Percentiles rank a stretch among this genome's conserved stretches.
Evolutionary conservation across 2,797 vertebrate species (phyloP).

Genomic region (Pseudochaenichthys georgianus): DNA sequence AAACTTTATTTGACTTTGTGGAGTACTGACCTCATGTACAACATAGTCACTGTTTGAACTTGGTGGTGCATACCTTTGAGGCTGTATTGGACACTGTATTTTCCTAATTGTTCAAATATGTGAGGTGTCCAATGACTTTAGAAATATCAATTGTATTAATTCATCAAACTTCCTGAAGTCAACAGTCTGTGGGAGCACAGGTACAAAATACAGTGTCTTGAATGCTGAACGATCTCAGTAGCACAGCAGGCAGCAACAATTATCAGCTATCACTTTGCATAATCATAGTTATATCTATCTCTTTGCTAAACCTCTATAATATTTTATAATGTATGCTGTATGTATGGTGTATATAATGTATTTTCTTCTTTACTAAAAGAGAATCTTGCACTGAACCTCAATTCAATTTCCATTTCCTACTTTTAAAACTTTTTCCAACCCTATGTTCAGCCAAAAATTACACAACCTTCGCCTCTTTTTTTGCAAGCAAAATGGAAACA

Average conservation of each 20-base stretch:
- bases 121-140: not conserved
- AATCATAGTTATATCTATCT: not conserved
- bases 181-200: not conserved
- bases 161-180: not conserved
- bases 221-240: not conserved
- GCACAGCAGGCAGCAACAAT: not conserved
- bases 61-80: not conserved
- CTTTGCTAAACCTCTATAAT: not conserved
- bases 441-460: not conserved
- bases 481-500: slow-evolving; percentile 2
- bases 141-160: not conserved
- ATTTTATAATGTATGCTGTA: not conserved
- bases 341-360: not conserved
- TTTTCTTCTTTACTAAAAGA: not conserved
- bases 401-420: no score
- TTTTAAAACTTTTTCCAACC: not conserved
- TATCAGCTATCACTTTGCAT: not conserved
- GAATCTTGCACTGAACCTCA: not conserved
- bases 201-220: not conserved
- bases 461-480: not conserved
- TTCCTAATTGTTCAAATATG: not conserved
- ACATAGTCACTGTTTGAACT: not conserved
- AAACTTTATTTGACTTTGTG: not conserved
- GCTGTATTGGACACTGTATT: no score
- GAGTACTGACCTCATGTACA: not conserved